These are phyloP conservation scores for Nannobrachium achirus DNA, from an alignment of 2,113 vertebrate species.

Conservation along the genomic window DNA sequence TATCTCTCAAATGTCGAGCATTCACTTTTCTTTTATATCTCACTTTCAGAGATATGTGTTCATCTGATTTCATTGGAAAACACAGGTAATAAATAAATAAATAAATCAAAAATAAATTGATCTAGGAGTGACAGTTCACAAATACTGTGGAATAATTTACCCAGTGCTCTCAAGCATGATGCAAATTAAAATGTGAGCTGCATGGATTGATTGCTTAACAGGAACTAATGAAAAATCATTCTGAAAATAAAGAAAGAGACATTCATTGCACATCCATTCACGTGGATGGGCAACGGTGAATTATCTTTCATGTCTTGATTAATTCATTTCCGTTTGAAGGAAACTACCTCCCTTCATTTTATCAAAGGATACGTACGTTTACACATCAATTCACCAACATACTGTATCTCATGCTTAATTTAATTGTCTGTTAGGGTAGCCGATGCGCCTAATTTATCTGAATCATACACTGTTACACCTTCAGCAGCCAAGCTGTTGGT, in stretches of 20 bases:
- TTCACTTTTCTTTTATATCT: background rate
- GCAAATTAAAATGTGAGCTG: conserved; percentile 23
- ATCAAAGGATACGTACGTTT: conserved; percentile 44
- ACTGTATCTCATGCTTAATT: conserved; percentile 47
- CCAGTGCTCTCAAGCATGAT: background rate
- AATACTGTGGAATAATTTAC: conserved; percentile 4
- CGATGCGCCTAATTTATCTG: conserved; percentile 49
- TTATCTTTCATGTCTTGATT: background rate
- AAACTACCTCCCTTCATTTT: conserved; percentile 8
- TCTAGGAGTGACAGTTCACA: background rate
- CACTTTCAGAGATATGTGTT: background rate
- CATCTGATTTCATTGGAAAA: background rate
- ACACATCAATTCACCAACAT: background rate
- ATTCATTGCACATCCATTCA: background rate
- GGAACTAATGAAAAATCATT: background rate
- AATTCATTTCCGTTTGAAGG: background rate
- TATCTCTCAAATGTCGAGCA: too few species aligned
- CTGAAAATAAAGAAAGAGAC: background rate
- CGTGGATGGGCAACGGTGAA: background rate
- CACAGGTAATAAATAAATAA: background rate
- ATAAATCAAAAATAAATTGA: background rate
- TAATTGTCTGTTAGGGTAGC: conserved; percentile 40
- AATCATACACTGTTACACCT: conserved; percentile 30
- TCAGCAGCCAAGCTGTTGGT: conserved; percentile 34
- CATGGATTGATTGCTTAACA: background rate